Conservation (phyloP, 2,113 vertebrate genomes). For the Herpetotheres cachinnans region DNA sequence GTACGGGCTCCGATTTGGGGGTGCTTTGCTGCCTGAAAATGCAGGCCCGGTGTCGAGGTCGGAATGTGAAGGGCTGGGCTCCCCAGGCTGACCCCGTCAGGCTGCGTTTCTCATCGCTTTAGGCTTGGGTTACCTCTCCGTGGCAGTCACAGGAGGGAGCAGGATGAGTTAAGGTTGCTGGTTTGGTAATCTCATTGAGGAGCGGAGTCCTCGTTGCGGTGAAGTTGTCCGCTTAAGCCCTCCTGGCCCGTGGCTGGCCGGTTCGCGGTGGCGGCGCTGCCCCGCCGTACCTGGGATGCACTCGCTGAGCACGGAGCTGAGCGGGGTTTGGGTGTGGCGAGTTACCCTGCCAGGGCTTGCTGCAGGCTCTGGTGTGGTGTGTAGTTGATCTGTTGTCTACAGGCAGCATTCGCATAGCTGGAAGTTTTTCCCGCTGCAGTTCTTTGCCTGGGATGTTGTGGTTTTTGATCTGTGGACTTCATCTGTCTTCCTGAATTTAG, state of each 20-base stretch:
- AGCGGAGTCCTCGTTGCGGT: not conserved
- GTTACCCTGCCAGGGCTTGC: accelerated
- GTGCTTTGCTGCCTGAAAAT: no score
- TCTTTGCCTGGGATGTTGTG: not conserved
- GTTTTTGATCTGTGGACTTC: not conserved
- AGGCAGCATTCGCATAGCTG: not conserved
- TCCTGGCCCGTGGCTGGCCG: accelerated
- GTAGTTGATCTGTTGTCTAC: accelerated
- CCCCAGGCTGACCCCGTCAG: no score
- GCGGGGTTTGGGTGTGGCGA: accelerated
- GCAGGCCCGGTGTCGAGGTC: no score
- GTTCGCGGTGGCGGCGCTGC: no score
- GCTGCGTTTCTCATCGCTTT: no score
- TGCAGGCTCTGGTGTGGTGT: accelerated
- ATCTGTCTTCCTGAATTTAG: not conserved
- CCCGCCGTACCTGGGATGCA: accelerated
- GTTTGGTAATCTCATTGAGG: not conserved
- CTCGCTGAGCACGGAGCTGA: not conserved
- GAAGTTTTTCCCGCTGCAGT: not conserved
- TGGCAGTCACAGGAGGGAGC: no score
- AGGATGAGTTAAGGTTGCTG: not conserved
- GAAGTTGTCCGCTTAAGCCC: accelerated
- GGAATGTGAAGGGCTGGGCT: no score
- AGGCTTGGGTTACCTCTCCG: no score
- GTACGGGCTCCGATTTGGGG: no score